A percentile compares a stretch with the other conserved stretches of the same genome.
Evolutionary conservation across 2,113 vertebrate species (phyloP).

Genomic region (Hippocampus guttulatus): DNA sequence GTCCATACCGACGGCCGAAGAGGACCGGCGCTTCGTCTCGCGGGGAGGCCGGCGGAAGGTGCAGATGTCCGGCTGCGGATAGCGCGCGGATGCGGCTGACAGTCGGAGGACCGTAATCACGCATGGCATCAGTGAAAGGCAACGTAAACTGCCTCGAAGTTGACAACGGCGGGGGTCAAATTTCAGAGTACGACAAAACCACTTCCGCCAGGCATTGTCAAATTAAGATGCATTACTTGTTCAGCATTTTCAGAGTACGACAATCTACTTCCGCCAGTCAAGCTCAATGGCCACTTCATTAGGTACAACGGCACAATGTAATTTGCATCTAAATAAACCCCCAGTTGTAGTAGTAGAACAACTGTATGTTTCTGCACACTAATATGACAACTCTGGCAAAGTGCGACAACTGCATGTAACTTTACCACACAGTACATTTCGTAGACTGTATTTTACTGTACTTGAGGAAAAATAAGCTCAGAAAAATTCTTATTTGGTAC

Average conservation of each 20-base stretch:
- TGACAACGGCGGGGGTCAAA: conserved; percentile 22
- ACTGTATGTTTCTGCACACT: no score
- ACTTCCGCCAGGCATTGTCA: conserved; percentile 39
- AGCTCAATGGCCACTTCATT: no score
- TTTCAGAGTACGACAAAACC: not conserved
- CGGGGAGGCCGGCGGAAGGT: conserved; percentile 12
- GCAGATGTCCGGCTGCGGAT: not conserved
- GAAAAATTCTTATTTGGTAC: no score
- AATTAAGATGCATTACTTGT: conserved; percentile 33
- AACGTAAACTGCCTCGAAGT: conserved; percentile 28
- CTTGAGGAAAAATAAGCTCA: no score
- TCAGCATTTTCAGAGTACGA: not conserved
- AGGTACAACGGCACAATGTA: no score
- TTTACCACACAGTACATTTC: no score
- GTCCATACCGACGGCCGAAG: conserved; percentile 37
- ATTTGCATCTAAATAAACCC: no score
- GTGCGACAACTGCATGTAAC: no score
- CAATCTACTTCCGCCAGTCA: no score
- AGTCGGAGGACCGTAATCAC: conserved; percentile 27
- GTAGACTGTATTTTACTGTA: no score
- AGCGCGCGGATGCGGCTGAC: conserved; percentile 13
- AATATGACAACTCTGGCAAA: no score
- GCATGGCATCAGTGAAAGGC: conserved; percentile 39
- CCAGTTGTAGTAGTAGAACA: no score
- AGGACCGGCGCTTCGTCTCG: conserved; percentile 41